Percentiles rank a stretch among this genome's conserved stretches.
phyloP scores from a whole-genome alignment of 2,888 invertebrate genomes.

The Phortica magna region DNA sequence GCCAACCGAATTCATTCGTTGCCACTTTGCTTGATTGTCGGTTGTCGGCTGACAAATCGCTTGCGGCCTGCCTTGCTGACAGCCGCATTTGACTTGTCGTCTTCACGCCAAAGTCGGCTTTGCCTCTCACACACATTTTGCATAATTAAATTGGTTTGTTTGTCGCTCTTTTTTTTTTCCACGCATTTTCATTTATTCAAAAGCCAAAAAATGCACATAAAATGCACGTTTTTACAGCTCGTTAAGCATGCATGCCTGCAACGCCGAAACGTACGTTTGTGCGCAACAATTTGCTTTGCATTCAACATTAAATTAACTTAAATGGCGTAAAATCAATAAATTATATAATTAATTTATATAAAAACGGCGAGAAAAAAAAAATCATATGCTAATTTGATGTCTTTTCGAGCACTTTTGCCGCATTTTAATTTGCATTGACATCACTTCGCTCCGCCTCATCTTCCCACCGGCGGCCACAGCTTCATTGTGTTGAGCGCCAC shows the following conservation, averaged over 20 bases:
- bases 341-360: constrained; percentile 74
- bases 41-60: constrained; percentile 45
- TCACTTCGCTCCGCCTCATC: no score
- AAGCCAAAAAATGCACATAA: constrained; percentile 52
- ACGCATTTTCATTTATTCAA: constrained; percentile 43
- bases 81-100: constrained; percentile 48
- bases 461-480: no score
- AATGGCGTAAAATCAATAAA: constrained; percentile 69
- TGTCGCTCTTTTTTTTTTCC: constrained; percentile 37
- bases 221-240: constrained; percentile 69
- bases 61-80: constrained; percentile 45
- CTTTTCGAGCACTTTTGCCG: constrained; percentile 29
- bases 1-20: constrained; percentile 15
- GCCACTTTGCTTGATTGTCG: constrained; percentile 2
- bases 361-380: no score
- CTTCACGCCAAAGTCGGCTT: not conserved
- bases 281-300: no score
- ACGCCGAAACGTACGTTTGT: constrained; percentile 62
- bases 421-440: not conserved
- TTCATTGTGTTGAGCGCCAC: constrained; percentile 31
- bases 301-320: constrained; percentile 28
- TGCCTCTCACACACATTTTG: not conserved
- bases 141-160: constrained; percentile 37
- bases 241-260: constrained; percentile 71
- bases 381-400: constrained; percentile 68